These are phyloP conservation scores for Fistularia commersonii DNA, from an alignment of 2,797 vertebrate species.

Conservation along the genomic window DNA sequence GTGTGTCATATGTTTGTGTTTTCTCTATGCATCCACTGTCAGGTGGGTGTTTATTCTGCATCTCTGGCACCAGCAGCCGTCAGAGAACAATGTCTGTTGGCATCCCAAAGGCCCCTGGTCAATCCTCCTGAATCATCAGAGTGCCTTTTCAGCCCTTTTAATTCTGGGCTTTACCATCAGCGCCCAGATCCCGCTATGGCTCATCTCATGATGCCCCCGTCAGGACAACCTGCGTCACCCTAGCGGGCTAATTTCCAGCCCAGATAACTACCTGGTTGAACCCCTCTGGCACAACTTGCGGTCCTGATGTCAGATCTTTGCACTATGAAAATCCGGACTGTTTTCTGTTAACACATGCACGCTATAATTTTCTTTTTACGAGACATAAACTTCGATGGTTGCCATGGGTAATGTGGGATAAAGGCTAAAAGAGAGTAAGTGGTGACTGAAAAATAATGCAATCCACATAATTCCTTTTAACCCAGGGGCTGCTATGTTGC, in stretches of 20 bases:
- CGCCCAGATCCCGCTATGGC: background rate
- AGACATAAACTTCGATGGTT: too few species aligned
- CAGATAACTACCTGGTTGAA: background rate
- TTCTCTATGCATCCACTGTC: conserved; percentile 5
- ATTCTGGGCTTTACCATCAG: conserved; percentile 10
- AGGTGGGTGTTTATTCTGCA: background rate
- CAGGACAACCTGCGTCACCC: background rate
- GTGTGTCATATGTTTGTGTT: background rate
- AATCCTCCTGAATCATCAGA: conserved; percentile 24
- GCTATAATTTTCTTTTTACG: too few species aligned
- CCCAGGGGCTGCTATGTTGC: background rate
- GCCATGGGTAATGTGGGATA: too few species aligned
- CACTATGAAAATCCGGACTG: too few species aligned
- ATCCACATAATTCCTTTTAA: background rate
- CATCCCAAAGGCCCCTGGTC: conserved; percentile 6
- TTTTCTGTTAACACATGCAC: too few species aligned
- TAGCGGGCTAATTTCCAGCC: too few species aligned
- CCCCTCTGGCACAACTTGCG: too few species aligned
- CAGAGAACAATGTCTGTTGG: conserved; percentile 24
- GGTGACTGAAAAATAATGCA: background rate
- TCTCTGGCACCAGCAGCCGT: conserved; percentile 11
- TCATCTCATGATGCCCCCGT: background rate
- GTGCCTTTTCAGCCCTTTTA: conserved; percentile 10
- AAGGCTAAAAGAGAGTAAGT: too few species aligned
- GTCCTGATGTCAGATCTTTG: too few species aligned